Evolutionary conservation across 2,113 vertebrate genomes (phyloP), one percentile per base, ranked within the genome.

Genomic region (Tetraodon nigroviridis): DNA sequence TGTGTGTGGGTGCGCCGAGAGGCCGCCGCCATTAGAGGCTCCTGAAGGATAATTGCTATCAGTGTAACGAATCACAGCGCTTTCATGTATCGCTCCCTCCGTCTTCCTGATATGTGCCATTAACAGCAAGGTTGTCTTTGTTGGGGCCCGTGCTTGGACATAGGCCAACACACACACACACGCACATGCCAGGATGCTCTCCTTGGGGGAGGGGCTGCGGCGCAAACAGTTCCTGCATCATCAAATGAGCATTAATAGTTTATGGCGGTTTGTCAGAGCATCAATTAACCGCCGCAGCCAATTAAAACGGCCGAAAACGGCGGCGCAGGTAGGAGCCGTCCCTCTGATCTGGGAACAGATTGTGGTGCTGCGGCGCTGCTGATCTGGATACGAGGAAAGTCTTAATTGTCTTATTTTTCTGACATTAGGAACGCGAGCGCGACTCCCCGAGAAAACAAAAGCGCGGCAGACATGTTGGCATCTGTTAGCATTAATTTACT

Each of bases 401-500:
- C 72, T 75, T 80, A 71, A 86, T 82, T 75, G 75, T 86, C 75
- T 89, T 81, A 92, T 91, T 76, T 37, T 90, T 67, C 65, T 85
- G 86, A 83, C 80, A 87, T 64, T 78, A 91, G 86, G 83, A 90
- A 91, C 85, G 85, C 79, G 68, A 84, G 74, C 84, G 85, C 79
- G 69, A 84, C 75, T 54, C 37, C 79, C 21, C 13, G 27, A 81
- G 86, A 87, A 74, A 87, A 82, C 75, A 87, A 84, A 81, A 71
- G 79, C 37, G 62, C 86, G 80, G 74, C 90, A 92, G 92, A 92
- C 90, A 88, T 82, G 77, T 83, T 61, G 88, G 87, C 91, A 92
- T 92, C 89, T 91, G 73, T 69, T 79, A 88, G 87, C 82, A 56
- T 84, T 90, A 89, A 91, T 91, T 91, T 93, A 93, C 91, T 91